These are phyloP conservation scores for Silurus lanzhouensis DNA, from an alignment of 2,797 vertebrate species.

Conservation along the genomic window DNA sequence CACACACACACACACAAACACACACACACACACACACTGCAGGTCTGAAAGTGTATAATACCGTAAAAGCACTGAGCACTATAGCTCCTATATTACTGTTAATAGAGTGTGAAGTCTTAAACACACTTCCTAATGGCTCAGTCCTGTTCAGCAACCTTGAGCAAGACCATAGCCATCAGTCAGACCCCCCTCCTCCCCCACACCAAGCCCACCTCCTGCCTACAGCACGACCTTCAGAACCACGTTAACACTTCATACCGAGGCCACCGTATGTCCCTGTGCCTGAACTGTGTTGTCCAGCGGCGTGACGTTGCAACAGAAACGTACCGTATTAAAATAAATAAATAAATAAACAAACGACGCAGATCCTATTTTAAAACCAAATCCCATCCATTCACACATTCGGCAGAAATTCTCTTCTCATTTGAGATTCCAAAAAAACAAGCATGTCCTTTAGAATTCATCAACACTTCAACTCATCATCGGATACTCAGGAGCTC, in stretches of 20 bases:
- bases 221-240: neutral
- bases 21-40: neutral
- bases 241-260: neutral
- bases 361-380: neutral
- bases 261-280: too few relatives aligned
- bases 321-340: neutral
- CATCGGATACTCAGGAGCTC: constrained; percentile 19
- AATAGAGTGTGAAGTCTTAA: constrained; percentile 31
- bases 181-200: neutral
- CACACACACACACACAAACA: neutral
- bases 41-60: constrained; percentile 2
- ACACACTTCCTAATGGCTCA: constrained; percentile 25
- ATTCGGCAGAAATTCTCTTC: neutral
- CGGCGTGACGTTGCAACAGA: neutral
- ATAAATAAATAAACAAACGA: neutral
- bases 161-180: neutral
- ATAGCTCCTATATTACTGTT: constrained; percentile 5
- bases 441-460: constrained; percentile 22
- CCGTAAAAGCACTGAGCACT: constrained; percentile 6
- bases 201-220: neutral
- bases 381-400: neutral
- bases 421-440: constrained; percentile 3
- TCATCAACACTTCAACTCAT: constrained; percentile 30
- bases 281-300: neutral
- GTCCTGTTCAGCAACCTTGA: constrained; percentile 22